These are phyloP conservation scores for Aphidoletes aphidimyza DNA, from an alignment of 2,888 invertebrate genomes.

Conservation along the genomic window DNA sequence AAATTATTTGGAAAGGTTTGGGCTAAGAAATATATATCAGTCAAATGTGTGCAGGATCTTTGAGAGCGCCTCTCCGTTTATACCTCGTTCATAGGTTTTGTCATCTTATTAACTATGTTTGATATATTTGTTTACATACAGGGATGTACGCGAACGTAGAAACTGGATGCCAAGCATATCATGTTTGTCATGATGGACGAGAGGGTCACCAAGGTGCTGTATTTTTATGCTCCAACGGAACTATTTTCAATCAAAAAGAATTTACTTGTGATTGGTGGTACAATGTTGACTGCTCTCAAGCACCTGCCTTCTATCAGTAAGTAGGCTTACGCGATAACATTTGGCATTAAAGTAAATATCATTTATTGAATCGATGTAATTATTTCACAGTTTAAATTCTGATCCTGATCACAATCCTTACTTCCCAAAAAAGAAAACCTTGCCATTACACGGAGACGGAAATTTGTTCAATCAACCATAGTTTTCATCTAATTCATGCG, in stretches of 20 bases:
- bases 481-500: not conserved
- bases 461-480: conserved; percentile 62
- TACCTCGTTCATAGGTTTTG: too few species aligned
- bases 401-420: conserved; percentile 85
- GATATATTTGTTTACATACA: too few species aligned
- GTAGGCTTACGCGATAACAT: conserved; percentile 58
- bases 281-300: conserved; percentile 84
- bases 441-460: conserved; percentile 66
- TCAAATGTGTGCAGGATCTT: too few species aligned
- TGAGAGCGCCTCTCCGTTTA: too few species aligned
- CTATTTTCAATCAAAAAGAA: conserved; percentile 85
- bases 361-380: not conserved
- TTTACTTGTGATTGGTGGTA: conserved; percentile 94
- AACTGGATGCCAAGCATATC: conserved; percentile 90
- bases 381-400: conserved; percentile 79
- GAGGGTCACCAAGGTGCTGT: conserved; percentile 85
- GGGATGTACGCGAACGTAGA: conserved; percentile 93
- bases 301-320: conserved; percentile 79
- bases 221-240: conserved; percentile 88
- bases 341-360: not conserved
- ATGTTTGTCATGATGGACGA: conserved; percentile 87
- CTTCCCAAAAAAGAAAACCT: conserved; percentile 77
- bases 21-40: too few species aligned
- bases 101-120: too few species aligned
- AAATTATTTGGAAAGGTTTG: too few species aligned